phyloP scores from a whole-genome alignment of 2,888 invertebrate genomes.

The Trichopoda pennipes region DNA sequence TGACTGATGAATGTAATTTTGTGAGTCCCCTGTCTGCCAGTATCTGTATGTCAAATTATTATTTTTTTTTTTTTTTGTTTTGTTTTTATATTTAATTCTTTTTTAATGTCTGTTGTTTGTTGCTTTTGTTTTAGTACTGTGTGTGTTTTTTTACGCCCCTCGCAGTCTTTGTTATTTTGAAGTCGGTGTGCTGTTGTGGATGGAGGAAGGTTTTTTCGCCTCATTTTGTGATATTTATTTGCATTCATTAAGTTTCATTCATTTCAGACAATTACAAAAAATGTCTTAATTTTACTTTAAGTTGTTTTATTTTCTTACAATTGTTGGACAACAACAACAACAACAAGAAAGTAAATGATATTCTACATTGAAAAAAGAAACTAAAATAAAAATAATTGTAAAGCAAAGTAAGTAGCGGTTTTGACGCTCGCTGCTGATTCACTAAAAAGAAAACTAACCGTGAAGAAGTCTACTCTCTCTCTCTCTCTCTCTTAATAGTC shows the following conservation, averaged over 20 bases:
- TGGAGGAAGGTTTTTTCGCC: conserved; percentile 21
- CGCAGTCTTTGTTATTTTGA: conserved; percentile 37
- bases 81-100: no score
- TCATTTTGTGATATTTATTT: conserved; percentile 44
- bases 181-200: conserved; percentile 41
- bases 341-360: conserved; percentile 43
- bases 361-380: conserved; percentile 8
- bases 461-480: no score
- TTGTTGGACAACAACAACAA: conserved; percentile 46
- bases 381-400: not conserved
- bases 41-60: conserved; percentile 45
- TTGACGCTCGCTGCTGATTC: not conserved
- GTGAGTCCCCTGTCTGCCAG: conserved; percentile 40
- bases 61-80: no score
- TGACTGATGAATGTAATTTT: conserved; percentile 59
- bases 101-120: conserved; percentile 8
- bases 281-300: conserved; percentile 41
- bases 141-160: conserved; percentile 15
- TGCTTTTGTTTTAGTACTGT: conserved; percentile 38
- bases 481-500: not conserved
- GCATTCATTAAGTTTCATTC: conserved; percentile 63
- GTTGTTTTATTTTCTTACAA: conserved; percentile 43
- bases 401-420: conserved; percentile 23
- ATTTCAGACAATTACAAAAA: conserved; percentile 32
- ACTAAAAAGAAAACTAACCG: not conserved